Conservation (phyloP, 30 jellyfish, hydroid and myxozoan genomes). For the Clytia hemisphaerica region DNA sequence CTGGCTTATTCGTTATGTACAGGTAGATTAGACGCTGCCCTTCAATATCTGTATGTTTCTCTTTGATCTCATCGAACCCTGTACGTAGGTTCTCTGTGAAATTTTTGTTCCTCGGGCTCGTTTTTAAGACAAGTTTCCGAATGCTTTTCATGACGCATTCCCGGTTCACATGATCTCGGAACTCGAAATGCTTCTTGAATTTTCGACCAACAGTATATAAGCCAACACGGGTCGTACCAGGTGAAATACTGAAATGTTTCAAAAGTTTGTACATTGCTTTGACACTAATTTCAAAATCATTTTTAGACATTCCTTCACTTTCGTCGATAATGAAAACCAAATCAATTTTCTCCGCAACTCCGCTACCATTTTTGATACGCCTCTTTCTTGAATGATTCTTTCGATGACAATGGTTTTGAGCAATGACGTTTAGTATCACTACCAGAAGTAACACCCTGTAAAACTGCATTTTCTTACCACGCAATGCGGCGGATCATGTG, state of each 20-base stretch:
- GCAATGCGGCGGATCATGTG: too few species aligned
- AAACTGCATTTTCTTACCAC: too few species aligned
- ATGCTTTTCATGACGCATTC: constrained; percentile 34
- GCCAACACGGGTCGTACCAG: constrained; percentile 53
- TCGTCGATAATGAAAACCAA: constrained; percentile 45
- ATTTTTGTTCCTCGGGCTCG: background rate
- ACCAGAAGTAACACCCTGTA: too few species aligned
- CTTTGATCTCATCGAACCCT: constrained; percentile 1
- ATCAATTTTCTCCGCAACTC: too few species aligned
- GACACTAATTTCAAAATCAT: constrained; percentile 6
- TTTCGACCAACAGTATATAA: constrained; percentile 17
- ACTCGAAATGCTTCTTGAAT: background rate
- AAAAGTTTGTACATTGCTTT: constrained; percentile 10
- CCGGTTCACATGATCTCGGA: constrained; percentile 37
- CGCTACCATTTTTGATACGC: too few species aligned
- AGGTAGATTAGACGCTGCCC: constrained; percentile 3
- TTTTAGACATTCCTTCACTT: constrained; percentile 26
- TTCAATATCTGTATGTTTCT: constrained; percentile 9
- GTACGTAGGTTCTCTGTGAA: background rate
- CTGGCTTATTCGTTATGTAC: constrained; percentile 18
- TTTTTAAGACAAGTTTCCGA: background rate
- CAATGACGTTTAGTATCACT: too few species aligned
- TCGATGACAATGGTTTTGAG: too few species aligned
- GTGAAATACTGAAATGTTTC: constrained; percentile 58
- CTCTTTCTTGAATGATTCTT: too few species aligned